phyloP scores from a whole-genome alignment of 2,113 vertebrate species.

The Nycticorax nycticorax region DNA sequence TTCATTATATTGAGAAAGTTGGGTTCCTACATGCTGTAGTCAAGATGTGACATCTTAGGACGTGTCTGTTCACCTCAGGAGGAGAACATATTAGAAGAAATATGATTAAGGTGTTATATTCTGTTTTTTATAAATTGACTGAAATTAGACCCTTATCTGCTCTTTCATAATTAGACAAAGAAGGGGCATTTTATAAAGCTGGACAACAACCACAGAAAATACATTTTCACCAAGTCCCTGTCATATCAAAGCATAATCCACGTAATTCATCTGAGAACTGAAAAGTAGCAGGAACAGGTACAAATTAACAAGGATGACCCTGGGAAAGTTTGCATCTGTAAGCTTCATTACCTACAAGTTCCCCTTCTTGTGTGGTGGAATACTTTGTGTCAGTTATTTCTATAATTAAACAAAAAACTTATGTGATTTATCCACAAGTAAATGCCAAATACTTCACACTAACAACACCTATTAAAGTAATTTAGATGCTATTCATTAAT shows the following conservation, averaged over 20 bases:
- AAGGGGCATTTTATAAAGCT: background rate
- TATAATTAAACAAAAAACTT: background rate
- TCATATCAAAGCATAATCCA: background rate
- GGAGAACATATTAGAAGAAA: background rate
- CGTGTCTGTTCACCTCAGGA: background rate
- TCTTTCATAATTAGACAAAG: background rate
- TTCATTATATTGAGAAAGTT: background rate
- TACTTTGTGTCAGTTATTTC: background rate
- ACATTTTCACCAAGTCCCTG: background rate
- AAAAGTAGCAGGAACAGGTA: background rate
- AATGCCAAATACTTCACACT: background rate
- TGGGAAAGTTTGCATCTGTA: background rate
- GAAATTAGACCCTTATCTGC: background rate
- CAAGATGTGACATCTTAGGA: background rate
- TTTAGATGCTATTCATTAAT: background rate
- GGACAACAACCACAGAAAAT: background rate
- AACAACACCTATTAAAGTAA: background rate
- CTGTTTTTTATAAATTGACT: background rate
- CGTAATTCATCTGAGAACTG: background rate
- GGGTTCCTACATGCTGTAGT: background rate
- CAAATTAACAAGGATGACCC: background rate
- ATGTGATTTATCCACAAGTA: background rate
- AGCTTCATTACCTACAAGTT: background rate
- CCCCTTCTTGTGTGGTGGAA: background rate
- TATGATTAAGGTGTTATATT: background rate